phyloP scores from a whole-genome alignment of 1,140 invertebrate genomes.

The Mizuhopecten yessoensis region DNA sequence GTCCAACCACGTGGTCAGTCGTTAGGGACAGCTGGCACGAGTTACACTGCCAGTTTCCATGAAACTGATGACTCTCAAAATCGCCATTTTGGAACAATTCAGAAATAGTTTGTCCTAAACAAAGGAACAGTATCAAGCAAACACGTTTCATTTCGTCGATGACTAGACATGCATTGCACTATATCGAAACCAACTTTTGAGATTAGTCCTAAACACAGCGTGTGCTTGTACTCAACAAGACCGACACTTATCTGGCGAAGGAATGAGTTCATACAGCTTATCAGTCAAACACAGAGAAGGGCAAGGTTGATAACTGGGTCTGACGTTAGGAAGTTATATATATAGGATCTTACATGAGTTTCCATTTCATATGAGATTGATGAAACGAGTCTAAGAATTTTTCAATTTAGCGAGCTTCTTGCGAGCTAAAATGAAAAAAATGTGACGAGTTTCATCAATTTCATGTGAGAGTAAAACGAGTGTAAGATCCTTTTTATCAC shows the following conservation, averaged over 20 bases:
- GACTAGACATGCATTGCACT: too few relatives aligned
- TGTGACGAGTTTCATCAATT: too few relatives aligned
- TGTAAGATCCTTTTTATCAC: too few relatives aligned
- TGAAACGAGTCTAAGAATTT: too few relatives aligned
- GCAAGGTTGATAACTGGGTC: neutral
- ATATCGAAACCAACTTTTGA: too few relatives aligned
- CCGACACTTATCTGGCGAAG: neutral
- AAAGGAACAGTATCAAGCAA: neutral
- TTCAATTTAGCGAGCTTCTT: too few relatives aligned
- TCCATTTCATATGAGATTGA: too few relatives aligned
- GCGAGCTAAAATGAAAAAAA: too few relatives aligned
- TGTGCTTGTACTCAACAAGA: neutral
- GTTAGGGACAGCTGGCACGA: neutral
- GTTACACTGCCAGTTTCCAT: neutral
- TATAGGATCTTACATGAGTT: too few relatives aligned
- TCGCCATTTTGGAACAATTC: constrained; percentile 26
- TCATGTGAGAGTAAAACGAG: too few relatives aligned
- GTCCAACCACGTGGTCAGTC: neutral
- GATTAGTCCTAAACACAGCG: too few relatives aligned
- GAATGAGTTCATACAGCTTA: neutral
- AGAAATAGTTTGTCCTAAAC: constrained; percentile 17
- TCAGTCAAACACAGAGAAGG: neutral
- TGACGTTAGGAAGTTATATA: too few relatives aligned
- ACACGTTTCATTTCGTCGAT: neutral
- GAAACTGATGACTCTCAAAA: neutral